Evolutionary conservation across 1,140 invertebrate species (phyloP), one percentile per base, ranked within the genome.

Genomic region (Papilio machaon): DNA sequence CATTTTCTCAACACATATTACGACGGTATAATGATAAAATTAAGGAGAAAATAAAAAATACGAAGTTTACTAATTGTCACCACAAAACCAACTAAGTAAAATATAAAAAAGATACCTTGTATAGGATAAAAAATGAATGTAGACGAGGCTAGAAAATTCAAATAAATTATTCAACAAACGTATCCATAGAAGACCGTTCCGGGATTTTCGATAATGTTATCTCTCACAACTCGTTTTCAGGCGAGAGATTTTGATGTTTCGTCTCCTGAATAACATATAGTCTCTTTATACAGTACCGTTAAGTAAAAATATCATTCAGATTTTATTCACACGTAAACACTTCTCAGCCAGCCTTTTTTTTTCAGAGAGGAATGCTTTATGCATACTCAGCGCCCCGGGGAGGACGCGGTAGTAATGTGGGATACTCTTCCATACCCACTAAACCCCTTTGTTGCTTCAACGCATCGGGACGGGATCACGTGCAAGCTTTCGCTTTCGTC

Each of bases 121-220:
- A 70, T 5, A 13, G 64, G 6, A 35, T 70, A 67, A 13, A 70
- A 35, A 35, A 4, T 35, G 30, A 70, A 70, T 30, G 35, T 70
- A 70, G 6, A 70, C 30, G n/a, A 60, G 5, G 19, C 4, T 15
- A 70, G 64, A 13, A 35, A 70, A 70, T 70, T 70, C 64, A 70
- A 38, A 70, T 70, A 70, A 70, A 70, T 70, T 70, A 70, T 70
- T 70, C 64, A 70, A 13, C 23, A 70, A 35, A 70, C 64, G 64
- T 15, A 38, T 70, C 60, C 8, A 70, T 35, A 35, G 23, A 6
- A 70, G 13, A 70, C 64, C 64, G 64, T 70, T 70, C 64, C 64
- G 64, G 64, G 64, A 70, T 70, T 70, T 11, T 35, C 23, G 11
- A 70, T 70, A 70, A 70, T 35, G 64, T 70, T 70, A 70, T 70